Evolutionary conservation across 2,888 invertebrate species (phyloP).

Genomic region (Cosmia trapezina): DNA sequence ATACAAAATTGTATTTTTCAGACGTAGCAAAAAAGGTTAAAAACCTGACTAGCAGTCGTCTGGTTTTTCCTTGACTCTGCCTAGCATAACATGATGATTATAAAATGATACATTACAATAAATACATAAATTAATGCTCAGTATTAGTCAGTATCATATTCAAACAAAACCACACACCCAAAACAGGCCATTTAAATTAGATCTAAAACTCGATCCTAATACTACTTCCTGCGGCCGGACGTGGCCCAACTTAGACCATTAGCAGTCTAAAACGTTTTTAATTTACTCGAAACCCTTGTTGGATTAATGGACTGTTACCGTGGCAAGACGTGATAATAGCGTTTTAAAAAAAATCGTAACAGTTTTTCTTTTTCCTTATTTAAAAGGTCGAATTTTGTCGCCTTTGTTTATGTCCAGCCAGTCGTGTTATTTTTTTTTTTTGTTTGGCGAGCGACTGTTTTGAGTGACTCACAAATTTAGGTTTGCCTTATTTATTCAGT

Average conservation of each 20-base stretch:
- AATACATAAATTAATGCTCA: not conserved
- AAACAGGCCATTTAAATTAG: conserved; percentile 41
- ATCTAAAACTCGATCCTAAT: conserved; percentile 53
- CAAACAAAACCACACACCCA: conserved; percentile 5
- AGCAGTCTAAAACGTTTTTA: conserved; percentile 69
- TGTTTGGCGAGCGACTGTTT: not conserved
- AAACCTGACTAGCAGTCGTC: not conserved
- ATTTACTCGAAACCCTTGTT: conserved; percentile 69
- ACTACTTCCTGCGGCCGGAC: conserved; percentile 59
- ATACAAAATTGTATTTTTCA: not conserved
- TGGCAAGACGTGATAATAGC: conserved; percentile 64
- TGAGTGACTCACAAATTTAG: conserved; percentile 1
- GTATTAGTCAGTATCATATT: not conserved
- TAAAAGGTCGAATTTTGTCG: conserved; percentile 44
- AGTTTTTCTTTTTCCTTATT: conserved; percentile 41
- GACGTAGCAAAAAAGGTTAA: not conserved
- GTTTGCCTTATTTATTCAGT: not conserved
- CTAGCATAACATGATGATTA: not conserved
- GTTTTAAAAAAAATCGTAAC: conserved; percentile 54
- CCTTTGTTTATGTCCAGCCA: conserved; percentile 50
- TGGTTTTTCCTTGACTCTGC: not conserved
- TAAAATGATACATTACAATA: not conserved
- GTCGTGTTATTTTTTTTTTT: conserved; percentile 9
- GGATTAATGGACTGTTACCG: conserved; percentile 70
- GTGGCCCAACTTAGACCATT: conserved; percentile 69